Conservation (phyloP, 2,113 vertebrate species). For the Oryzias celebensis region DNA sequence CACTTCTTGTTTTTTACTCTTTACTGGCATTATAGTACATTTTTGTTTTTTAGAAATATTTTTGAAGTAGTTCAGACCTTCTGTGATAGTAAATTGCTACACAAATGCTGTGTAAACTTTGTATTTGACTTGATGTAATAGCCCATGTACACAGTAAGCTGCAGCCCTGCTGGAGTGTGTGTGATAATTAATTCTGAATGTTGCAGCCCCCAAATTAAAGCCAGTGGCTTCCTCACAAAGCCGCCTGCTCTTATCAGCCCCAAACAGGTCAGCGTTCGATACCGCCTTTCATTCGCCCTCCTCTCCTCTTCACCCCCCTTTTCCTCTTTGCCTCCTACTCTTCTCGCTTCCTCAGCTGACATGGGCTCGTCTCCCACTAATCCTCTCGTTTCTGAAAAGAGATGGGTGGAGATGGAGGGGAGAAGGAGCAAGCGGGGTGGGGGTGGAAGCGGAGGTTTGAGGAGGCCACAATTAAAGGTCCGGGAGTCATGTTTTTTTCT, state of each 20-base stretch:
- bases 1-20: slow-evolving; percentile 1
- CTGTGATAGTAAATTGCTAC: slow-evolving; percentile 51
- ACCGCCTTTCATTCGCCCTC: slow-evolving; percentile 71
- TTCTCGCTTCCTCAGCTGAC: slow-evolving; percentile 66
- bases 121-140: slow-evolving; percentile 60
- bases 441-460: slow-evolving; percentile 10
- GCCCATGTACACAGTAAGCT: slow-evolving; percentile 55
- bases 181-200: slow-evolving; percentile 81
- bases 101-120: slow-evolving; percentile 64
- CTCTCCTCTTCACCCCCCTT: slow-evolving; percentile 57
- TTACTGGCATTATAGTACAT: background rate
- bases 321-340: slow-evolving; percentile 53
- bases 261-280: slow-evolving; percentile 81
- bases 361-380: slow-evolving; percentile 74
- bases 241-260: slow-evolving; percentile 75
- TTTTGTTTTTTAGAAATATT: slow-evolving; percentile 44
- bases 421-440: background rate
- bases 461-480: slow-evolving; percentile 63
- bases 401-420: slow-evolving; percentile 35
- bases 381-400: slow-evolving; percentile 77
- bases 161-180: slow-evolving; percentile 60
- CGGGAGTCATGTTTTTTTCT: slow-evolving; percentile 52
- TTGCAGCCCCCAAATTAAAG: slow-evolving; percentile 77
- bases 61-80: slow-evolving; percentile 34
- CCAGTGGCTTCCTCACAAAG: slow-evolving; percentile 72